These are phyloP conservation scores for Dascillus cervinus DNA, from an alignment of 2,888 invertebrate species.

Conservation along the genomic window DNA sequence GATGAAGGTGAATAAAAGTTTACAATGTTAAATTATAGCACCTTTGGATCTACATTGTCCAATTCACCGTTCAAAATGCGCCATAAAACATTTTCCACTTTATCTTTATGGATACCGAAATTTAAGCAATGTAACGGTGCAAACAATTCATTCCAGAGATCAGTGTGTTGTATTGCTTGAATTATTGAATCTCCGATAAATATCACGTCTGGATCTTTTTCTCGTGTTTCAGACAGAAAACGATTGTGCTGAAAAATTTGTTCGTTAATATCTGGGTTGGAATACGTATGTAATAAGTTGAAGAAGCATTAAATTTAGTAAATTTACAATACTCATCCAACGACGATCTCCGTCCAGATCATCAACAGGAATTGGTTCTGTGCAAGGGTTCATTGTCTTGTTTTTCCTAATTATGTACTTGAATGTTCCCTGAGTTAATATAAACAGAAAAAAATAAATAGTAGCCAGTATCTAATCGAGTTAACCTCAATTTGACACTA, in stretches of 20 bases:
- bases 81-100: slow-evolving; percentile 86
- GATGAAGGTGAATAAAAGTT: slow-evolving; percentile 1
- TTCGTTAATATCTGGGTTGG: not conserved
- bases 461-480: too few species aligned
- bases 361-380: slow-evolving; percentile 59
- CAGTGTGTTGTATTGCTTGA: slow-evolving; percentile 72
- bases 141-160: slow-evolving; percentile 85
- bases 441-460: too few species aligned
- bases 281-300: slow-evolving; percentile 1
- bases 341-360: slow-evolving; percentile 79
- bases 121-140: slow-evolving; percentile 87
- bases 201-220: slow-evolving; percentile 87
- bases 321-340: slow-evolving; percentile 70
- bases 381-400: slow-evolving; percentile 77
- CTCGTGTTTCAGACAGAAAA: slow-evolving; percentile 76
- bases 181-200: slow-evolving; percentile 87
- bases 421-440: too few species aligned
- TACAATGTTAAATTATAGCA: slow-evolving; percentile 30
- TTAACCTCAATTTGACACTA: too few species aligned
- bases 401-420: too few species aligned
- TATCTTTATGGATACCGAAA: slow-evolving; percentile 83
- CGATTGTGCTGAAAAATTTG: slow-evolving; percentile 64
- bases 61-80: slow-evolving; percentile 83
- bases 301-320: too few species aligned
- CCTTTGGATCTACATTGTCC: slow-evolving; percentile 83